Evolutionary conservation across 1,140 invertebrate genomes (phyloP).

Genomic region (Drosophila tristis): DNA sequence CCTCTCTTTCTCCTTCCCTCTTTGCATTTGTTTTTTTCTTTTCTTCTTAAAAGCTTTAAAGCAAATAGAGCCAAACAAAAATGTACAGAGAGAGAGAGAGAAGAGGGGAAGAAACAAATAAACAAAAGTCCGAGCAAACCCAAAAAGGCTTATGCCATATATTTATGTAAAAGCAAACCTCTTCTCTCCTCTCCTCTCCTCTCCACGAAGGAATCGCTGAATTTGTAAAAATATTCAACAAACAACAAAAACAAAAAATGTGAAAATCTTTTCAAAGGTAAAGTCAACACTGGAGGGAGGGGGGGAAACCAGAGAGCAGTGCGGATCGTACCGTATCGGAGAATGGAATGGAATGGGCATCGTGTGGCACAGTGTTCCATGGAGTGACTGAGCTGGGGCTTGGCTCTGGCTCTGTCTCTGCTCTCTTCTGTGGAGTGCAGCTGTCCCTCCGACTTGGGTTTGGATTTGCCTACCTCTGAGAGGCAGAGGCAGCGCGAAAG

Average conservation of each 20-base stretch:
- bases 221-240: constrained; percentile 69
- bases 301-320: background rate
- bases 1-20: background rate
- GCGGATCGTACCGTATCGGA: constrained; percentile 6
- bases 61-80: constrained; percentile 75
- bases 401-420: too few relatives aligned
- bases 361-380: too few relatives aligned
- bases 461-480: constrained; percentile 74
- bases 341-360: background rate
- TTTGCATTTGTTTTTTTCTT: background rate
- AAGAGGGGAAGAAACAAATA: constrained; percentile 48
- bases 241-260: constrained; percentile 26
- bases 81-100: background rate
- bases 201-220: constrained; percentile 55
- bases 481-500: too few relatives aligned
- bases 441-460: constrained; percentile 50
- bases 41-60: constrained; percentile 62
- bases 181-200: too few relatives aligned
- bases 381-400: background rate
- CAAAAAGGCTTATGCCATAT: constrained; percentile 65
- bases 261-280: constrained; percentile 71
- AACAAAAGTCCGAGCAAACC: constrained; percentile 46
- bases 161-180: constrained; percentile 16
- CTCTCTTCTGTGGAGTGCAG: constrained; percentile 30
- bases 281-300: constrained; percentile 62